A percentile compares a stretch with the other conserved stretches of the same genome.
These are phyloP conservation scores for Phalacrocorax brasilianus DNA, from an alignment of 2,113 vertebrate genomes.

Conservation along the genomic window DNA sequence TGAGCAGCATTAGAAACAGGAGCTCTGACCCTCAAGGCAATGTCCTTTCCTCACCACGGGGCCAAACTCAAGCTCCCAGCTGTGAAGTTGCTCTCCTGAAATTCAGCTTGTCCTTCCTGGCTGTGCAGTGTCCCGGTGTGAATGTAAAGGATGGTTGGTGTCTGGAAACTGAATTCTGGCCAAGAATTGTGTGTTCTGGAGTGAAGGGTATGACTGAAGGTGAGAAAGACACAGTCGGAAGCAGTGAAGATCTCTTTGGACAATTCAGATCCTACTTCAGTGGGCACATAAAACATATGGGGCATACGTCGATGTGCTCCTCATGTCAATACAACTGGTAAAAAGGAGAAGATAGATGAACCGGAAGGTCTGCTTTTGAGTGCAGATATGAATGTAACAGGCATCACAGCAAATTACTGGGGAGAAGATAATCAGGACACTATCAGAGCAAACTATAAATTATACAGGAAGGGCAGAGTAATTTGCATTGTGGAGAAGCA, in stretches of 20 bases:
- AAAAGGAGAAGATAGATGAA: not conserved
- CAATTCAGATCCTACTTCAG: not conserved
- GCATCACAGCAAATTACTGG: not conserved
- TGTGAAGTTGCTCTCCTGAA: not conserved
- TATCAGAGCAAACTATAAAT: not conserved
- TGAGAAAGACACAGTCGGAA: not conserved
- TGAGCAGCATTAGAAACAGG: not conserved
- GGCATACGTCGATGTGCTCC: not conserved
- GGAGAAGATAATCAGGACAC: not conserved
- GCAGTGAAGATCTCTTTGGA: not conserved
- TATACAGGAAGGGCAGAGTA: not conserved
- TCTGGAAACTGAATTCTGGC: not conserved
- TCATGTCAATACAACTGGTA: not conserved
- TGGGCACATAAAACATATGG: not conserved
- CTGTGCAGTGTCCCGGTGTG: not conserved
- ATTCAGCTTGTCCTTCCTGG: not conserved
- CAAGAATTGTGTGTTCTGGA: not conserved
- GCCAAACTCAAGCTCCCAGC: not conserved
- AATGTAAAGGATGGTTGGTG: not conserved
- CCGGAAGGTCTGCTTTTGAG: not conserved
- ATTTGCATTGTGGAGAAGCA: not conserved
- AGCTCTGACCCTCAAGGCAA: not conserved
- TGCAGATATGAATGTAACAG: not conserved
- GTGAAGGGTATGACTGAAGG: not conserved
- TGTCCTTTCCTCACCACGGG: not conserved